phyloP scores from a whole-genome alignment of 2,797 vertebrate genomes.

The Intellagama lesueurii region DNA sequence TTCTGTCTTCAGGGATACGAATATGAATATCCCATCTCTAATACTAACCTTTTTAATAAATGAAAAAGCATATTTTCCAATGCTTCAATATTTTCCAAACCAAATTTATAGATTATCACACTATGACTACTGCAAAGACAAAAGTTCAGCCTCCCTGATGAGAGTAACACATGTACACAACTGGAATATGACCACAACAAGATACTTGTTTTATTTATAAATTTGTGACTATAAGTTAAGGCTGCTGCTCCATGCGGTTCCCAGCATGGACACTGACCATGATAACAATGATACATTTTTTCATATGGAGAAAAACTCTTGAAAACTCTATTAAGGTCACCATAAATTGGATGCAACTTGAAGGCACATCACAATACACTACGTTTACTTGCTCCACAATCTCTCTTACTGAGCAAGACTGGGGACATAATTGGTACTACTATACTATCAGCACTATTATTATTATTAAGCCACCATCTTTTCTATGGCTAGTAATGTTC shows the following conservation, averaged over 20 bases:
- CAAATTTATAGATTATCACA: not conserved
- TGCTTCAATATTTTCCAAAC: not conserved
- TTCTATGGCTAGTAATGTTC: not conserved
- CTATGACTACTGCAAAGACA: not conserved
- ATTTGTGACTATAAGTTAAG: too few species aligned
- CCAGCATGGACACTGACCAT: not conserved
- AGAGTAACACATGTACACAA: not conserved
- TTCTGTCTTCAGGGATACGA: too few species aligned
- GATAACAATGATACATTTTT: not conserved
- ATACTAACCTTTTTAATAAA: too few species aligned
- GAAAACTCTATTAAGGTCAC: not conserved
- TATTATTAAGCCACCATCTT: not conserved
- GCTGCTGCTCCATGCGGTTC: not conserved
- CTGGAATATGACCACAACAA: not conserved
- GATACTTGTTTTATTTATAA: not conserved
- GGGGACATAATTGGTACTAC: not conserved
- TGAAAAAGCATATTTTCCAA: not conserved
- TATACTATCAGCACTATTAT: not conserved
- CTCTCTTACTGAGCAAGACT: not conserved
- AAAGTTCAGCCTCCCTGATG: not conserved
- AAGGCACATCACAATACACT: not conserved
- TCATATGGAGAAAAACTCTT: not conserved
- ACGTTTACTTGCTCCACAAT: not conserved
- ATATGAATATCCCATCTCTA: too few species aligned
- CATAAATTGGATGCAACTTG: too few species aligned